phyloP scores from a whole-genome alignment of 2,888 invertebrate genomes.

The Habrosyne pyritoides region DNA sequence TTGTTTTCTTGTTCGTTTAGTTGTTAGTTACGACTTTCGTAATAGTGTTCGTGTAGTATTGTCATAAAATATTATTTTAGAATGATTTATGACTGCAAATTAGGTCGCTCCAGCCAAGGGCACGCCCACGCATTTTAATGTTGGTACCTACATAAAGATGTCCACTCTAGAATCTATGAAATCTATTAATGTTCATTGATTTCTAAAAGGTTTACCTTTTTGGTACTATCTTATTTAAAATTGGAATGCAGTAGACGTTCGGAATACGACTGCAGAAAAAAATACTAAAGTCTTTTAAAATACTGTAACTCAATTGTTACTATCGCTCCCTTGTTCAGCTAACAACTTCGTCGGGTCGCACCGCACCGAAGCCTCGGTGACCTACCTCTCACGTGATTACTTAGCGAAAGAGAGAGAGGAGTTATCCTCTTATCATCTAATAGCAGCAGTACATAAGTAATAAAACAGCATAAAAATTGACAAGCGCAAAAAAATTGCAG shows the following conservation, averaged over 20 bases:
- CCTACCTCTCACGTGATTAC: too few relatives aligned
- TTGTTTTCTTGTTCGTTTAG: not conserved
- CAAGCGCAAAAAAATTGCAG: not conserved
- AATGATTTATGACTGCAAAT: slow-evolving; percentile 40
- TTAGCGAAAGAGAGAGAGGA: not conserved
- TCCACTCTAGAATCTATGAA: not conserved
- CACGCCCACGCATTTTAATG: slow-evolving; percentile 11
- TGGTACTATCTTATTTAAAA: too few relatives aligned
- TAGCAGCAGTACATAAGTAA: too few relatives aligned
- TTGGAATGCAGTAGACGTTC: too few relatives aligned
- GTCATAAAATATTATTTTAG: slow-evolving; percentile 54
- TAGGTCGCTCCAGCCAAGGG: slow-evolving; percentile 32
- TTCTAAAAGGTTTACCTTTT: not conserved
- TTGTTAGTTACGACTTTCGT: slow-evolving; percentile 24
- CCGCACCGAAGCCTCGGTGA: too few relatives aligned
- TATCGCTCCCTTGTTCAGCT: too few relatives aligned
- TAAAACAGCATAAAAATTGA: slow-evolving; percentile 5
- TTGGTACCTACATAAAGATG: slow-evolving; percentile 4
- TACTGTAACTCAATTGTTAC: too few relatives aligned
- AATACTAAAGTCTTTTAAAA: too few relatives aligned
- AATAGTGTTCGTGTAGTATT: slow-evolving; percentile 30
- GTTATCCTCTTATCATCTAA: not conserved
- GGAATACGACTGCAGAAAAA: too few relatives aligned
- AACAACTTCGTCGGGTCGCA: too few relatives aligned
- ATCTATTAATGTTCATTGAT: not conserved